A percentile compares a stretch with the other conserved stretches of the same genome.
Evolutionary conservation across 2,888 invertebrate genomes (phyloP).

Genomic region (Hofmannophila pseudospretella): DNA sequence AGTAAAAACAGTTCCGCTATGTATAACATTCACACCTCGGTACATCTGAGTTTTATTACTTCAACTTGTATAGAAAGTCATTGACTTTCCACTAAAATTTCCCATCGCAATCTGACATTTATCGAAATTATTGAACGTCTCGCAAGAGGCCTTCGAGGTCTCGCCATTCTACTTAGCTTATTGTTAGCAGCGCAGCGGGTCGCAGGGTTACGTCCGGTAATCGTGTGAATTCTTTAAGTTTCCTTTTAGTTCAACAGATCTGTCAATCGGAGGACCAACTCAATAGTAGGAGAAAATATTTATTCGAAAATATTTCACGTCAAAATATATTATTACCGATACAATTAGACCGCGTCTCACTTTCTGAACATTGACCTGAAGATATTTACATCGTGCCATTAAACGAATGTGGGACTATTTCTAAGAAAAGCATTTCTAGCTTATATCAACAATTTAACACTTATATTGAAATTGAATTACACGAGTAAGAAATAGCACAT

Average conservation of each 20-base stretch:
- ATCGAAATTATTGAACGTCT: constrained; percentile 23
- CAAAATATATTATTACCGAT: no score
- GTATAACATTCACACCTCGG: background rate
- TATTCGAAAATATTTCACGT: no score
- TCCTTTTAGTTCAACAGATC: no score
- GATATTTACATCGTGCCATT: constrained; percentile 26
- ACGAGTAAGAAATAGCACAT: no score
- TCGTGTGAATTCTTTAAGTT: no score
- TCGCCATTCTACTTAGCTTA: constrained; percentile 24
- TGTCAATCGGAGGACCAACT: no score
- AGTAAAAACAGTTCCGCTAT: background rate
- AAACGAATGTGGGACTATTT: constrained; percentile 32
- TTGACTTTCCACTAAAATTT: background rate
- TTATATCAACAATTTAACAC: no score
- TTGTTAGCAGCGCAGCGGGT: constrained; percentile 18
- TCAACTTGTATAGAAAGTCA: background rate
- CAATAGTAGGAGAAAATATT: no score
- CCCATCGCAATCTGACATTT: constrained; percentile 22
- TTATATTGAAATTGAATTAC: no score
- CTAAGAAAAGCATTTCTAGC: constrained; percentile 15
- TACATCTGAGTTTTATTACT: background rate
- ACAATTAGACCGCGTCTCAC: constrained; percentile 31
- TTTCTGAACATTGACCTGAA: constrained; percentile 46
- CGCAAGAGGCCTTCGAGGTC: constrained; percentile 27
- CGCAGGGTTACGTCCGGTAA: no score